Percentiles rank a stretch among this genome's conserved stretches.
phyloP scores from a whole-genome alignment of 2,888 invertebrate genomes.

The Napeogenes inachia region DNA sequence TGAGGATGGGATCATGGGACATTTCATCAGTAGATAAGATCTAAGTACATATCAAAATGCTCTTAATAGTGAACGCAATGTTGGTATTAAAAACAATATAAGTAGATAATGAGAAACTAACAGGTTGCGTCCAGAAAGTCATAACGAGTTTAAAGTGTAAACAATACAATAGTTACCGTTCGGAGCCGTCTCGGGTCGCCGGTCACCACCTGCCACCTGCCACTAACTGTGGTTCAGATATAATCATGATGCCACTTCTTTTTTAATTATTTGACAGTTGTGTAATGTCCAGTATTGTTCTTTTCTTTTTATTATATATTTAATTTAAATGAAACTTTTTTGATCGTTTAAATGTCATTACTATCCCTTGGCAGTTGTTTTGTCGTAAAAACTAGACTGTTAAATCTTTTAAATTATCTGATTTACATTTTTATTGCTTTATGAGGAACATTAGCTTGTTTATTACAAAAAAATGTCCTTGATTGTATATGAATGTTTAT shows the following conservation, averaged over 20 bases:
- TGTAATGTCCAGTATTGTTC: neutral
- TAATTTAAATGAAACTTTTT: too few relatives aligned
- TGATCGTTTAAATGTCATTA: neutral
- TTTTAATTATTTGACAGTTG: neutral
- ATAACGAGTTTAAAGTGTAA: slow-evolving; percentile 10
- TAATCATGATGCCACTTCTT: neutral
- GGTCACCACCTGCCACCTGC: slow-evolving; percentile 30
- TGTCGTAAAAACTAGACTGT: too few relatives aligned
- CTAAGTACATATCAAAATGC: too few relatives aligned
- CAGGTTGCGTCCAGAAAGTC: too few relatives aligned
- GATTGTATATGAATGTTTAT: slow-evolving; percentile 15
- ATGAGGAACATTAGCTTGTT: slow-evolving; percentile 1
- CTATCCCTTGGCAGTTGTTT: too few relatives aligned
- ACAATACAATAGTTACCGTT: slow-evolving; percentile 35
- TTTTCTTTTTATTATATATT: neutral
- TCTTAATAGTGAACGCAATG: too few relatives aligned
- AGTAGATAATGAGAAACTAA: too few relatives aligned
- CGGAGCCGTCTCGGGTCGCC: slow-evolving; percentile 39
- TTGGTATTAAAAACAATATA: too few relatives aligned
- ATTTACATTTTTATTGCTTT: slow-evolving; percentile 7
- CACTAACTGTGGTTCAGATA: slow-evolving; percentile 7
- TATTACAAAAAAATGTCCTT: slow-evolving; percentile 17
- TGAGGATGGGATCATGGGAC: too few relatives aligned
- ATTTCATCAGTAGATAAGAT: too few relatives aligned
- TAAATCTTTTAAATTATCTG: neutral